These are phyloP conservation scores for Sitodiplosis mosellana DNA, from an alignment of 1,140 invertebrate genomes.

Conservation along the genomic window DNA sequence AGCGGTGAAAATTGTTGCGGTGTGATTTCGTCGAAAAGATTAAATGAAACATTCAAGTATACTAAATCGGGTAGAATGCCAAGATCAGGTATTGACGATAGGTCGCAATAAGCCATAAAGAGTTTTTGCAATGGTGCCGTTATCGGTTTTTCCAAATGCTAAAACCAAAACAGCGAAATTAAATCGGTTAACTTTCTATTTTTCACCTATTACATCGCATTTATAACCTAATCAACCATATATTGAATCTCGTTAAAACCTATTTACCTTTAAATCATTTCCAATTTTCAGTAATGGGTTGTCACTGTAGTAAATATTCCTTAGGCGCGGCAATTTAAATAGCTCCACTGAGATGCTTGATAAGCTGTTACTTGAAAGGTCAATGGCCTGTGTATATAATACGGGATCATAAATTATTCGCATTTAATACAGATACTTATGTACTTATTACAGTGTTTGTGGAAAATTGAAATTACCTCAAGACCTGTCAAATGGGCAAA, in stretches of 20 bases:
- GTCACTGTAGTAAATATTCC: constrained; percentile 35
- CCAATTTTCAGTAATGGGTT: constrained; percentile 30
- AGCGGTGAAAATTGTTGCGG: constrained; percentile 22
- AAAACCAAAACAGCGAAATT: too few relatives aligned
- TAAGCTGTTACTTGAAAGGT: constrained; percentile 37
- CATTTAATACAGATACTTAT: neutral
- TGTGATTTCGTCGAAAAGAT: constrained; percentile 19
- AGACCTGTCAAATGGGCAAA: constrained; percentile 30
- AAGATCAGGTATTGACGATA: constrained; percentile 25
- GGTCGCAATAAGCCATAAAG: constrained; percentile 25
- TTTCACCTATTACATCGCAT: too few relatives aligned
- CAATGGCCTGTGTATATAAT: constrained; percentile 30
- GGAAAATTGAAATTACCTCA: constrained; percentile 12
- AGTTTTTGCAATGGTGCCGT: constrained; percentile 25
- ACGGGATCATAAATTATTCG: constrained; percentile 1
- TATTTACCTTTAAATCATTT: constrained; percentile 19
- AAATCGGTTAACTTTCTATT: too few relatives aligned
- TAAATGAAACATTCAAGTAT: constrained; percentile 27
- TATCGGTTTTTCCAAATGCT: constrained; percentile 18
- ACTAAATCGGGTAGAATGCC: constrained; percentile 24
- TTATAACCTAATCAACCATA: too few relatives aligned
- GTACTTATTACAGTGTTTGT: constrained; percentile 1
- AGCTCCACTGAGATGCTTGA: constrained; percentile 30
- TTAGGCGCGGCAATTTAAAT: constrained; percentile 33
- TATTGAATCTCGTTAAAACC: too few relatives aligned